Percentiles rank a stretch among this genome's conserved stretches.
Conservation (phyloP, 1,140 invertebrate genomes). For the Hyles vespertilio region DNA sequence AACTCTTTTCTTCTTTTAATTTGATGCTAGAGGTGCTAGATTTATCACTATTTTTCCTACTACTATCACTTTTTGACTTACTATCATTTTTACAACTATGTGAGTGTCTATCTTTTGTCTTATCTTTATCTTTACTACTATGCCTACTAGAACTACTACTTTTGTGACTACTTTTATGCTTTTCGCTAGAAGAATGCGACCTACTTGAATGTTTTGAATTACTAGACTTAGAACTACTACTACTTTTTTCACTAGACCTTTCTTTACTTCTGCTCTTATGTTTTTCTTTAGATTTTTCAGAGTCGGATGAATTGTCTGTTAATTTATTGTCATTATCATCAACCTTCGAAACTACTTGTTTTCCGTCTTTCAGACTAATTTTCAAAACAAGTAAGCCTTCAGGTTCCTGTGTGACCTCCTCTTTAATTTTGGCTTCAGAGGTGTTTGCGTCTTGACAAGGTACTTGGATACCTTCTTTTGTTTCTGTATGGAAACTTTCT, state of each 20-base stretch:
- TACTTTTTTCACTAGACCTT: constrained; percentile 64
- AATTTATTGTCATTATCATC: constrained; percentile 62
- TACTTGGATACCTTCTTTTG: constrained; percentile 1
- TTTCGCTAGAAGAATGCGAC: constrained; percentile 70
- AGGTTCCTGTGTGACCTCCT: constrained; percentile 63
- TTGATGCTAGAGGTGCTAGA: constrained; percentile 46
- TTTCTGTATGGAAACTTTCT: constrained; percentile 24
- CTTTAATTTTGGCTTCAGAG: constrained; percentile 16
- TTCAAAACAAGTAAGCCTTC: constrained; percentile 75
- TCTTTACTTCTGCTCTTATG: constrained; percentile 65
- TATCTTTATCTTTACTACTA: constrained; percentile 64
- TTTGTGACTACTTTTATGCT: constrained; percentile 61
- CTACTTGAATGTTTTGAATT: constrained; percentile 75
- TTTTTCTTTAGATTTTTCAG: constrained; percentile 63
- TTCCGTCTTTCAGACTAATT: constrained; percentile 84
- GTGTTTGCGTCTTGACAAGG: background rate
- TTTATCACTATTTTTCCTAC: constrained; percentile 39
- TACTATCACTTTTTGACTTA: constrained; percentile 59
- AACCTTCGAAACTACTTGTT: constrained; percentile 82
- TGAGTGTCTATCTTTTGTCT: constrained; percentile 66
- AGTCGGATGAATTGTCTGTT: constrained; percentile 51
- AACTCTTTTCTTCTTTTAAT: constrained; percentile 29
- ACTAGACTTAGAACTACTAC: constrained; percentile 69
- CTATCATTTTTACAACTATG: constrained; percentile 53
- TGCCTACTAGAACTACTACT: constrained; percentile 59